Base-by-base conservation (phyloP, 2,888 invertebrate species). In the Yponomeuta malinellus region DNA sequence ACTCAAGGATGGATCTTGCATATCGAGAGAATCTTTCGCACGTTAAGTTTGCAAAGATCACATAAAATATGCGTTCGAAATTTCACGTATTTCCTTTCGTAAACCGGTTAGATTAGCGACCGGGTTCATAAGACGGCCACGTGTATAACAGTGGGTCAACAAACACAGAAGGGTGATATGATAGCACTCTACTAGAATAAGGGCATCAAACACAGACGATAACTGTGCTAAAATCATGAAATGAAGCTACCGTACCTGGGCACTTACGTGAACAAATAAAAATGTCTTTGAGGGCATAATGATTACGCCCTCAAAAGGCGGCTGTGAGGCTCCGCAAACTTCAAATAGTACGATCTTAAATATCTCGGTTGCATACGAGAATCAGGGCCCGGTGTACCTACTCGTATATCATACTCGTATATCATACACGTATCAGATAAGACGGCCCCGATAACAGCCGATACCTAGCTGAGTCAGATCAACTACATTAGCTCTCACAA, bases 341-440 rank as follows among this genome's bases (percentile, higher is more conserved):
- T 5, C 43, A 43, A 5, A 43, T 43, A n/a, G n/a, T n/a, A 67
- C 10, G 2, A 1, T 23, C 29, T 64, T 6, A 3, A 8, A 43
- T 64, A 23, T 31, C 8, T 31, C 12, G 29, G 2, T 10, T 64
- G 64, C 67, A n/a, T 33, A 37, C 66, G 10, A 67, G 43, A 31
- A 67, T 67, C 33, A 33, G n/a, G 29, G 29, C 37, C 67, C 31
- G 37, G 23, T 23, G 23, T 37, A 48, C 68, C 71, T 63, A 67
- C 71, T 74, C 6, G 43, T 43, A 43, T 6, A 33, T 33, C 33
- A 33, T 23, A 74, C 74, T 10, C 23, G 23, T 23, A 23, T 23
- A 23, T 52, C 52, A 52, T 4, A 76, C 73, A 75, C 81, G 74
- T 89, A 91, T 88, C 90, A 87, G 91, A 91, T 90, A 91, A 90